Percentiles rank a stretch among this genome's conserved stretches.
phyloP scores from a whole-genome alignment of 2,113 vertebrate genomes.

The Motacilla alba region DNA sequence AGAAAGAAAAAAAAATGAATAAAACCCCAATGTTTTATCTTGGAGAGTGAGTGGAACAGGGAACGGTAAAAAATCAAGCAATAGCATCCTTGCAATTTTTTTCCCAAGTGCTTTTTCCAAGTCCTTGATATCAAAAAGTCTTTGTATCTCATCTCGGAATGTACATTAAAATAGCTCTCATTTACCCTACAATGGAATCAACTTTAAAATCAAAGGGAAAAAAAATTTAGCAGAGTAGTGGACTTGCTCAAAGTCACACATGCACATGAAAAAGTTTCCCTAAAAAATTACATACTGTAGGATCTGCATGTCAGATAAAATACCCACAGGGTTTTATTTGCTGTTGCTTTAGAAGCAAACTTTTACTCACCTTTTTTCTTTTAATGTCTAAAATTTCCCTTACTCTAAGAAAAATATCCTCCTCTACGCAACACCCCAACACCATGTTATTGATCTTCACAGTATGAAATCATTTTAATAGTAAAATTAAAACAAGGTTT shows the following conservation, averaged over 20 bases:
- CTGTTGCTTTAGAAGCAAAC: not conserved
- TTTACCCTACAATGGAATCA: conserved; percentile 44
- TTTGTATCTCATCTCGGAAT: not conserved
- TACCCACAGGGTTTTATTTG: not conserved
- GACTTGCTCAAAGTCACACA: conserved; percentile 11
- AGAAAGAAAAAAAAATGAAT: not conserved
- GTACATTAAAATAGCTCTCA: not conserved
- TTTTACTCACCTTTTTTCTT: not conserved
- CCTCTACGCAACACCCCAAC: not conserved
- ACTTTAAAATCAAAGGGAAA: conserved; percentile 12
- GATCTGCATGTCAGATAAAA: conserved; percentile 1
- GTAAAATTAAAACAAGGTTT: conserved; percentile 40
- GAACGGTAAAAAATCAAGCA: not conserved
- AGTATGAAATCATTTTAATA: conserved; percentile 15
- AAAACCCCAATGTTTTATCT: not conserved
- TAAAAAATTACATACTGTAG: not conserved
- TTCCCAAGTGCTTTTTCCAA: not conserved
- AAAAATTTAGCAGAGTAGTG: not conserved
- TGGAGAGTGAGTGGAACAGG: not conserved
- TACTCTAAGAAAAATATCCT: not conserved
- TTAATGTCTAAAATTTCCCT: not conserved
- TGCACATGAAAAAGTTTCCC: not conserved
- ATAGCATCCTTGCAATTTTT: not conserved
- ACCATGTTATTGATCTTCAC: not conserved
- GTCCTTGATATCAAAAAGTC: not conserved